A percentile compares a stretch with the other conserved stretches of the same genome.
These are phyloP conservation scores for Uloborus plumipes DNA, from an alignment of 2,888 invertebrate genomes.

Conservation along the genomic window DNA sequence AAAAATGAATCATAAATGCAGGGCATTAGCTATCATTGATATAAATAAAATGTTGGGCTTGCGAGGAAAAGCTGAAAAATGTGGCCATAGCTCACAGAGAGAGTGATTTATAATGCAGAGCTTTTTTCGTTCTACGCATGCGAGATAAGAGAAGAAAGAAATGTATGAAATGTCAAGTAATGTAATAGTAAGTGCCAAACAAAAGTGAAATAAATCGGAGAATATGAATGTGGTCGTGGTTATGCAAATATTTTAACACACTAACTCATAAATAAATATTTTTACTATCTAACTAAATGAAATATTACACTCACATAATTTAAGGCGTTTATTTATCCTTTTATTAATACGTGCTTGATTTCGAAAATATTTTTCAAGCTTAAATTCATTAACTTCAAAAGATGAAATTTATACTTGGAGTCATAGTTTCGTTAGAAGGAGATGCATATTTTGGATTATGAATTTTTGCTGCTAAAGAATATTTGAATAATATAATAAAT, in stretches of 20 bases:
- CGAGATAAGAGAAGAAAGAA: slow-evolving; percentile 10
- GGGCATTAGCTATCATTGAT: slow-evolving; percentile 22
- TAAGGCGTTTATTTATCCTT: too few relatives aligned
- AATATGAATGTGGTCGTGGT: slow-evolving; percentile 12
- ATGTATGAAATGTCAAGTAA: slow-evolving; percentile 29
- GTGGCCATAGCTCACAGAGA: neutral
- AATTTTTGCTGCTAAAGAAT: too few relatives aligned
- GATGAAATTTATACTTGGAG: too few relatives aligned
- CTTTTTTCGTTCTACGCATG: slow-evolving; percentile 20
- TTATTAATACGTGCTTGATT: too few relatives aligned
- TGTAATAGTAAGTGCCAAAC: slow-evolving; percentile 14
- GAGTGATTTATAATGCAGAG: slow-evolving; percentile 37
- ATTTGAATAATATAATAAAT: too few relatives aligned
- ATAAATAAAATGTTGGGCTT: slow-evolving; percentile 7
- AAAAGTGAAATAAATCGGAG: slow-evolving; percentile 10
- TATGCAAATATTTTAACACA: slow-evolving; percentile 28
- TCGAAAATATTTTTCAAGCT: too few relatives aligned
- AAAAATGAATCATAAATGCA: slow-evolving; percentile 11
- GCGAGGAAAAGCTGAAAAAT: neutral
- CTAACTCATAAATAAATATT: slow-evolving; percentile 23
- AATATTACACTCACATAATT: too few relatives aligned
- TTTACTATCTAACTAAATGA: neutral
- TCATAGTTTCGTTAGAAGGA: too few relatives aligned
- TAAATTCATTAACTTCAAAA: too few relatives aligned
- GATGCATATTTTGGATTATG: too few relatives aligned